phyloP scores from a whole-genome alignment of 2,113 vertebrate species.

The Pimephales promelas region DNA sequence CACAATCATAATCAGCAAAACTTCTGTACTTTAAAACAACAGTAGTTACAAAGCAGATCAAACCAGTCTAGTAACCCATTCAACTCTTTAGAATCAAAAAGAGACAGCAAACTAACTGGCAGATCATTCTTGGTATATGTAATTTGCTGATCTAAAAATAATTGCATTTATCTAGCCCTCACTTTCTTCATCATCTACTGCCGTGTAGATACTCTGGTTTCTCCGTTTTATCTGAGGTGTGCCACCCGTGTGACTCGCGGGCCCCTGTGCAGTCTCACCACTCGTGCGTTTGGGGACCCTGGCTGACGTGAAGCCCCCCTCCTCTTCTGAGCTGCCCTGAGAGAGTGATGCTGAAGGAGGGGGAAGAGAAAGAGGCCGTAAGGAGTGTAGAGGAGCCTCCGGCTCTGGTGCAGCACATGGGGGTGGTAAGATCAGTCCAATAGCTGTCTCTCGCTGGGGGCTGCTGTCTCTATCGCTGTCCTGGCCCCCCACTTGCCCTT shows the following conservation, averaged over 20 bases:
- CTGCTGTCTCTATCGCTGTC: constrained; percentile 59
- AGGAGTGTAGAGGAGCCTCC: constrained; percentile 68
- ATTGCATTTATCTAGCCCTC: constrained; percentile 38
- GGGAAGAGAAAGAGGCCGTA: constrained; percentile 55
- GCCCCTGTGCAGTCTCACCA: constrained; percentile 63
- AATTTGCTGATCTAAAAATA: background rate
- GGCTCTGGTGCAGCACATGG: constrained; percentile 61
- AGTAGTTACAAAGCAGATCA: background rate
- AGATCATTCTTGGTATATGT: background rate
- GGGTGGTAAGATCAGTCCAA: constrained; percentile 45
- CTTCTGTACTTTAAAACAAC: background rate
- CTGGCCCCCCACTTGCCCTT: constrained; percentile 70
- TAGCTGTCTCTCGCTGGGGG: constrained; percentile 26
- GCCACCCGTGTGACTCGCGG: constrained; percentile 62
- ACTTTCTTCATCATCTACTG: constrained; percentile 77
- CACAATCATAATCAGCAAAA: background rate
- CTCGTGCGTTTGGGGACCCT: constrained; percentile 82
- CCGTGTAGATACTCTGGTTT: constrained; percentile 90
- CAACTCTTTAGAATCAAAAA: background rate
- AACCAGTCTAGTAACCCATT: background rate
- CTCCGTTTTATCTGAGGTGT: constrained; percentile 90
- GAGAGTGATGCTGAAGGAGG: constrained; percentile 68
- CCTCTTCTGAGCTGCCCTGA: constrained; percentile 68
- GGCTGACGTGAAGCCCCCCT: constrained; percentile 49
- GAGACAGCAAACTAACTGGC: background rate